phyloP scores from a whole-genome alignment of 1,140 invertebrate species.

The Oncopodura yosiiana region DNA sequence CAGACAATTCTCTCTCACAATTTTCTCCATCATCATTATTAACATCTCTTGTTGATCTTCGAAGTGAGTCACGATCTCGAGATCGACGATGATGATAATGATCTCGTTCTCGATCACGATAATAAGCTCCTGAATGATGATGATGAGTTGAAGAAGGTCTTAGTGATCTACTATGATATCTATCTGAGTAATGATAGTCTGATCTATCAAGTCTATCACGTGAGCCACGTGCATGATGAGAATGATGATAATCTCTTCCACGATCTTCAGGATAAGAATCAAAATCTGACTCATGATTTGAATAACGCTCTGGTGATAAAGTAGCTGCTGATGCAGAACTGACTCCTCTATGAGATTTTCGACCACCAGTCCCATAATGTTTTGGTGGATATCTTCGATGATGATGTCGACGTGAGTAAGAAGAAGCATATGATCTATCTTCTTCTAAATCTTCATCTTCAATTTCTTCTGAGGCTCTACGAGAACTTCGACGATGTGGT shows the following conservation, averaged over 20 bases:
- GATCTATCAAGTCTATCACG: background rate
- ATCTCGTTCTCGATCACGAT: constrained; percentile 2
- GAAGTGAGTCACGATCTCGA: background rate
- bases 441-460: constrained; percentile 29
- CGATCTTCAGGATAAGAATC: constrained; percentile 28
- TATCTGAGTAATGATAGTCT: background rate
- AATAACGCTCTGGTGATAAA: constrained; percentile 28
- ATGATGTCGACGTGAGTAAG: constrained; percentile 14
- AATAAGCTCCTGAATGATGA: too few species aligned
- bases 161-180: constrained; percentile 2
- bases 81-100: background rate
- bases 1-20: constrained; percentile 13
- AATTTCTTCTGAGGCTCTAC: constrained; percentile 2
- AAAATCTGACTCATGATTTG: constrained; percentile 33
- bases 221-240: background rate
- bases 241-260: constrained; percentile 14
- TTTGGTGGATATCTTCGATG: constrained; percentile 3
- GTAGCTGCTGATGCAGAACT: background rate
- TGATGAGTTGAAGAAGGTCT: too few species aligned
- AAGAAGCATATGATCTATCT: constrained; percentile 28
- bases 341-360: background rate
- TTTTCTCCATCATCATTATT: constrained; percentile 7
- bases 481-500: constrained; percentile 1
- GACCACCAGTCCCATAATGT: constrained; percentile 3
- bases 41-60: background rate